These are phyloP conservation scores for Tolmerus cingulatus DNA, from an alignment of 2,888 invertebrate genomes.

Conservation along the genomic window DNA sequence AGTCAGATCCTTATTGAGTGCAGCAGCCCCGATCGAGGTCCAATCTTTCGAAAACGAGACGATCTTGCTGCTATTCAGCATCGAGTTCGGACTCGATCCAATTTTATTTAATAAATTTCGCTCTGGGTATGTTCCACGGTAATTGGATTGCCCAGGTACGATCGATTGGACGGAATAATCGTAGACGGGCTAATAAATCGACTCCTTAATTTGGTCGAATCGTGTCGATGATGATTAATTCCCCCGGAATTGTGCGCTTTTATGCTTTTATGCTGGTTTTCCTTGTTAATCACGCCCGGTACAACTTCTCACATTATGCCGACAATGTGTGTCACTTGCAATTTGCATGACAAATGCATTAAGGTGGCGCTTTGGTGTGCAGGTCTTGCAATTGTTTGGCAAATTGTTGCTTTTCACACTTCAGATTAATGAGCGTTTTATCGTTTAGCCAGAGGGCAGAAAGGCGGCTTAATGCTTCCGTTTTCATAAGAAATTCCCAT, in stretches of 20 bases:
- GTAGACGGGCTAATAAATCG: background rate
- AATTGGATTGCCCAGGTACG: background rate
- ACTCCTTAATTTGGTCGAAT: background rate
- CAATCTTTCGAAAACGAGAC: background rate
- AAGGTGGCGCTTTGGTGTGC: background rate
- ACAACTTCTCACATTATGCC: background rate
- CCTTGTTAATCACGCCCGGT: background rate
- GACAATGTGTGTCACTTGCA: background rate
- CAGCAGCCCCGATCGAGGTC: background rate
- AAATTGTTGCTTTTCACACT: background rate
- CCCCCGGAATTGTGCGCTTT: background rate
- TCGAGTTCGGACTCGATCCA: background rate
- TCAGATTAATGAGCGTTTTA: background rate
- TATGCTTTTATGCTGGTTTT: background rate
- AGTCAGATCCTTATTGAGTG: background rate
- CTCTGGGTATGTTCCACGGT: background rate
- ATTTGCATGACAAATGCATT: background rate
- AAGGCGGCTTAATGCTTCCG: background rate
- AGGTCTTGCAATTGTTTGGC: background rate
- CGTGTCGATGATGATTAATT: background rate
- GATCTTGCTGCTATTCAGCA: background rate
- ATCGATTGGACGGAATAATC: background rate
- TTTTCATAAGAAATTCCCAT: background rate
- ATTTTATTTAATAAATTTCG: background rate
- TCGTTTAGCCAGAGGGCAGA: background rate